A percentile compares a stretch with the other conserved stretches of the same genome.
phyloP scores from a whole-genome alignment of 2,888 invertebrate species.

The Itoplectis maculator region DNA sequence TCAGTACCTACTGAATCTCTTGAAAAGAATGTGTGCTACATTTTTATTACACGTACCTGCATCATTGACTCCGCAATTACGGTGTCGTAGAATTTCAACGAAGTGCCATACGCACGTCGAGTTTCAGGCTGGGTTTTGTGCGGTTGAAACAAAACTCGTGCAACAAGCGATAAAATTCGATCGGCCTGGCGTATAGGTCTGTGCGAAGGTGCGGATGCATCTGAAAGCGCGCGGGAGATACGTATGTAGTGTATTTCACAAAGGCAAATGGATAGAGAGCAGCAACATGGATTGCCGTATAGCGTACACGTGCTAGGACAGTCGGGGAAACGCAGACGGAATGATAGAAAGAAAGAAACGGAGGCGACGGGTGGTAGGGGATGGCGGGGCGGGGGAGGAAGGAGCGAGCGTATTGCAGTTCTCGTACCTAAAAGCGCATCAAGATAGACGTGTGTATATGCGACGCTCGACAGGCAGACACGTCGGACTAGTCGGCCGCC shows the following conservation, averaged over 20 bases:
- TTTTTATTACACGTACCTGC: not conserved
- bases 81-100: slow-evolving; percentile 1
- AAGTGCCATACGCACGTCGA: not conserved
- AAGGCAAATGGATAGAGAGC: slow-evolving; percentile 44
- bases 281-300: slow-evolving; percentile 34
- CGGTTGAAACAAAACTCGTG: too few relatives aligned
- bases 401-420: slow-evolving; percentile 47
- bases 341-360: slow-evolving; percentile 60
- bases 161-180: slow-evolving; percentile 69
- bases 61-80: not conserved
- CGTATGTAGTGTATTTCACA: slow-evolving; percentile 39
- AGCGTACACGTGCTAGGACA: slow-evolving; percentile 52
- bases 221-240: slow-evolving; percentile 9
- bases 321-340: slow-evolving; percentile 65
- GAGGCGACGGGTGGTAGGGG: not conserved
- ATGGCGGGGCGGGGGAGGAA: not conserved
- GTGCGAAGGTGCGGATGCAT: slow-evolving; percentile 3
- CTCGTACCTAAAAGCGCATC: slow-evolving; percentile 70
- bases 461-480: slow-evolving; percentile 57
- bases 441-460: slow-evolving; percentile 67
- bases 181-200: slow-evolving; percentile 40
- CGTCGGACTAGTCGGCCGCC: slow-evolving; percentile 48
- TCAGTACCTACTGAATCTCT: too few relatives aligned
- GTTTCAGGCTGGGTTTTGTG: too few relatives aligned
- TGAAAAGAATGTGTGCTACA: too few relatives aligned